Conservation (phyloP, 1,140 invertebrate species). For the Brachionus angularis region DNA sequence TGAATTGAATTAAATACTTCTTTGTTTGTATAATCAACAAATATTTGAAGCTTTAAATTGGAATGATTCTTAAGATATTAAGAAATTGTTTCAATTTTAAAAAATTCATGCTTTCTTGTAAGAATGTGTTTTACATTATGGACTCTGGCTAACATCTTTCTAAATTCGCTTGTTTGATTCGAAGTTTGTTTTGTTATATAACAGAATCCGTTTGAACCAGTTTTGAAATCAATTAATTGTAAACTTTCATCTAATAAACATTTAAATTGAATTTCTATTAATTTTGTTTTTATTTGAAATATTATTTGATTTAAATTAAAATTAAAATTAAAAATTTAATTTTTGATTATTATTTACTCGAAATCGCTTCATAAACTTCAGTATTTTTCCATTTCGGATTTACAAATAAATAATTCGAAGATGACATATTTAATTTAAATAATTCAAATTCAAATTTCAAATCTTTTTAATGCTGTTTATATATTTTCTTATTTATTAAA, state of each 20-base stretch:
- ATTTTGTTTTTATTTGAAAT: not conserved
- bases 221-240: conserved; percentile 22
- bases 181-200: not conserved
- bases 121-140: conserved; percentile 1
- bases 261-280: conserved; percentile 36
- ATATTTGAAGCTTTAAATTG: conserved; percentile 10
- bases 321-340: not conserved
- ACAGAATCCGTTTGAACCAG: conserved; percentile 1
- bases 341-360: not conserved
- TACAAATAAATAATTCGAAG: conserved; percentile 28
- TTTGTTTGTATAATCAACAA: conserved; percentile 2
- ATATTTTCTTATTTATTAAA: too few species aligned
- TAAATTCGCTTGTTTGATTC: not conserved
- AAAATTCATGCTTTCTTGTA: not conserved
- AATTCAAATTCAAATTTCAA: too few species aligned
- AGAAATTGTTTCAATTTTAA: not conserved
- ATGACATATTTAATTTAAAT: conserved; percentile 5
- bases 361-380: not conserved
- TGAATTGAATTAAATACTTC: conserved; percentile 33
- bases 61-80: conserved; percentile 14
- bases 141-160: not conserved
- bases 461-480: too few species aligned
- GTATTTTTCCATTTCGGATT: conserved; percentile 33
- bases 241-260: conserved; percentile 29
- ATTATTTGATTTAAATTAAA: too few species aligned